A percentile compares a stretch with the other conserved stretches of the same genome.
Evolutionary conservation across 35 echinoderm and acorn worm genomes (phyloP).

Genomic region (Anneissia japonica): DNA sequence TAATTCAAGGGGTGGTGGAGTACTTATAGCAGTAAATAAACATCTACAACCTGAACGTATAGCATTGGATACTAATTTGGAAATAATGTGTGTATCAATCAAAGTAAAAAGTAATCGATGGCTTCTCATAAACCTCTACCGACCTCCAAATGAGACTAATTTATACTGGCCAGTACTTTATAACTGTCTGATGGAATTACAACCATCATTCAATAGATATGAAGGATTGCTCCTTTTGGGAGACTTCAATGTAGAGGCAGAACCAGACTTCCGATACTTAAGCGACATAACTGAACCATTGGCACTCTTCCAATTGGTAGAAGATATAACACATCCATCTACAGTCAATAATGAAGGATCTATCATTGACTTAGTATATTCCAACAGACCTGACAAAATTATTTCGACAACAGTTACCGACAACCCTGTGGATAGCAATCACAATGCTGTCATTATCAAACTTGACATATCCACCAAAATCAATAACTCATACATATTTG

Average conservation of each 20-base stretch:
- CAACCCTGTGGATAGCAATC: constrained; percentile 25
- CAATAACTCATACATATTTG: not conserved
- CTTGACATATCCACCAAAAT: not conserved
- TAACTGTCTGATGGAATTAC: not conserved
- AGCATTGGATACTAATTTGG: not conserved
- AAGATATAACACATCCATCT: not conserved
- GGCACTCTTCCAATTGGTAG: not conserved
- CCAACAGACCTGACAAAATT: constrained; percentile 1
- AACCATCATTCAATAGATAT: too few relatives aligned
- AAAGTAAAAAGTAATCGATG: not conserved
- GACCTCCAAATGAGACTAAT: not conserved
- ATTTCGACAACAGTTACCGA: not conserved
- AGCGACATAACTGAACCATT: not conserved
- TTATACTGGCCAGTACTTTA: not conserved
- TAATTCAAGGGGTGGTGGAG: too few relatives aligned
- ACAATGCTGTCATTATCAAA: not conserved
- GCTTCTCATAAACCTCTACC: not conserved
- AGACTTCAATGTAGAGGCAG: not conserved
- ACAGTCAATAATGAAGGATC: not conserved
- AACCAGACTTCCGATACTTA: not conserved
- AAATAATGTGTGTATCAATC: not conserved
- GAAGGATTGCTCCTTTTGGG: too few relatives aligned
- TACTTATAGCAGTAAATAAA: not conserved
- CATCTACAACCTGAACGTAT: not conserved
- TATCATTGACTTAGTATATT: constrained; percentile 14